Evolutionary conservation across 2,888 invertebrate species (phyloP), one percentile per base, ranked within the genome.

Genomic region (Terebella lapidaria): DNA sequence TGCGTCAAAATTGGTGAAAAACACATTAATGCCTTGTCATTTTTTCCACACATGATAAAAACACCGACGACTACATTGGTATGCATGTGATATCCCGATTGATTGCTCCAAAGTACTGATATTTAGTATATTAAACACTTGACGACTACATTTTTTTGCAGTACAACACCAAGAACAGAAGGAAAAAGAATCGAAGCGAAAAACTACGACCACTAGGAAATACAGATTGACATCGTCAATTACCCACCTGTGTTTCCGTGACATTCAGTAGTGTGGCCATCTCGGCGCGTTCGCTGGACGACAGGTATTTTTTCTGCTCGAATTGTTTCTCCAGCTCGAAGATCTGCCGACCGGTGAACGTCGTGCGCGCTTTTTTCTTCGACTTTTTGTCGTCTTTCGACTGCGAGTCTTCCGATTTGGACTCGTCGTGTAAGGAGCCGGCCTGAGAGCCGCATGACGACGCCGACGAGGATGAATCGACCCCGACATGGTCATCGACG

Each of bases 251-350:
- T 45, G 94, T 94, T 83, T 95, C 95, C 1, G 95, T 95, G 64
- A 95, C 95, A 79, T 90, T 92, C 60, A 95, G 85, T 65, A 93
- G 83, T 73, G 92, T 91, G 26, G 95, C 94, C 92, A 95, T 91
- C 72, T 94, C 94, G 35, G 93, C 89, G 68, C 95, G 82, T 81
- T 95, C 95, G 65, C 91, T 92, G 26, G 94, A 94, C 69, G 93
- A 94, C 66, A 95, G 85, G 82, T 95, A 95, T 83, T 95, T 95
- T 84, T 95, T 95, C 72, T 91, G 86, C 65, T 94, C 95, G 78
- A 95, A 95, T 82, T 94, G 89, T 77, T 93, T 91, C 84, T 95
- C 95, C 81, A 96, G 84, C 83, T 95, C 95, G 83, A 94, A 95
- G 80, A 94, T 94, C 84, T 94, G 94, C 56, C 94, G 83, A 1